These are phyloP conservation scores for Bactericera cockerelli DNA, from an alignment of 1,140 invertebrate species.

Conservation along the genomic window DNA sequence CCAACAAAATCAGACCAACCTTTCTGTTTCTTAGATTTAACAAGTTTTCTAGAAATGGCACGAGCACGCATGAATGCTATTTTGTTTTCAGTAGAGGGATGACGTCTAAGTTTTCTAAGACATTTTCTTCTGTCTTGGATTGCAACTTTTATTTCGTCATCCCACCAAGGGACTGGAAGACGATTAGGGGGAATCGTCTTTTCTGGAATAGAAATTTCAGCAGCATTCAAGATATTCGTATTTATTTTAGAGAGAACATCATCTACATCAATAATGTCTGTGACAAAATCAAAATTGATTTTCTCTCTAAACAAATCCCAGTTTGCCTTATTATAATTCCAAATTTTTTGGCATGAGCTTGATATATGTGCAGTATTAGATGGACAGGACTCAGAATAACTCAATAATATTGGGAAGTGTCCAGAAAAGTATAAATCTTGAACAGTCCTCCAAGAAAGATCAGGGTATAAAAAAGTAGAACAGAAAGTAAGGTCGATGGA, in stretches of 20 bases:
- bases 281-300: not conserved
- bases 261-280: not conserved
- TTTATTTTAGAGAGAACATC: not conserved
- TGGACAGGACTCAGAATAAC: too few species aligned
- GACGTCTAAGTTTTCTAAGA: not conserved
- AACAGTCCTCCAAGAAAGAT: too few species aligned
- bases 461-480: too few species aligned
- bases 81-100: not conserved
- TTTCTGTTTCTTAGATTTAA: not conserved
- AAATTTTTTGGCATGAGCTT: too few species aligned
- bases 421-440: too few species aligned
- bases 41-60: too few species aligned
- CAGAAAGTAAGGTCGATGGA: too few species aligned
- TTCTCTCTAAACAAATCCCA: not conserved
- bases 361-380: too few species aligned
- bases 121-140: not conserved
- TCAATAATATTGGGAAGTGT: too few species aligned
- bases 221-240: not conserved
- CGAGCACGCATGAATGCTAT: not conserved
- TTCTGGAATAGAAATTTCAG: not conserved
- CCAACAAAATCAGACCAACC: not conserved
- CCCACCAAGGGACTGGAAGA: not conserved
- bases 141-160: not conserved
- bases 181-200: not conserved
- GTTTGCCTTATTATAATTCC: too few species aligned